phyloP scores from a whole-genome alignment of 2,113 vertebrate genomes.

The Chlamydotis undulata region DNA sequence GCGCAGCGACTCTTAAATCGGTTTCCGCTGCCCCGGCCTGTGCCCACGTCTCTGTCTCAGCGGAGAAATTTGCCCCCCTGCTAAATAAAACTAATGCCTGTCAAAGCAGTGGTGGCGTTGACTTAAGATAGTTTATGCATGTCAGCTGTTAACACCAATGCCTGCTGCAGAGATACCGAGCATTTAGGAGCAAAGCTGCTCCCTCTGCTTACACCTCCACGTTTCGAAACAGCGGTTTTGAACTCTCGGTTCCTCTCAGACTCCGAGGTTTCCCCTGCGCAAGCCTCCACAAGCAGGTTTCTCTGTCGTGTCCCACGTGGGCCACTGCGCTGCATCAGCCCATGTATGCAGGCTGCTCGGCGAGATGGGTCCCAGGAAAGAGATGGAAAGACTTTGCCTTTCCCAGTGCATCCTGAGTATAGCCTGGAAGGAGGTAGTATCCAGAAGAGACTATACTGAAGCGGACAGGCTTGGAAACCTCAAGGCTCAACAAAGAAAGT shows the following conservation, averaged over 20 bases:
- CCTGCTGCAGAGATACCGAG: background rate
- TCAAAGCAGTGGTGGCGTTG: background rate
- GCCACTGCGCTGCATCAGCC: rapidly evolving
- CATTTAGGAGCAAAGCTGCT: background rate
- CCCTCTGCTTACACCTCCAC: background rate
- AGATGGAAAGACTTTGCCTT: background rate
- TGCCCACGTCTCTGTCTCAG: rapidly evolving
- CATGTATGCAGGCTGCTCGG: rapidly evolving
- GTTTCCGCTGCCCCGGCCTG: background rate
- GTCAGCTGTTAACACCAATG: background rate
- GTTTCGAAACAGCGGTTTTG: background rate
- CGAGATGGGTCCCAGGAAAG: background rate
- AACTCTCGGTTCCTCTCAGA: background rate
- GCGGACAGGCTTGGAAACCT: background rate
- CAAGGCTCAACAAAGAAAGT: background rate
- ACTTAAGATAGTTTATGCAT: rapidly evolving
- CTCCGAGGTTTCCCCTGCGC: rapidly evolving
- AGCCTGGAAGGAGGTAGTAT: background rate
- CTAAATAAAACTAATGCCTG: background rate
- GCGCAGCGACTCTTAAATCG: rapidly evolving
- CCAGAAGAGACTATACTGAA: background rate
- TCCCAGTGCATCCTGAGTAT: rapidly evolving
- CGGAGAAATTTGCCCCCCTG: too few species aligned
- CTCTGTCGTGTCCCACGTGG: background rate
- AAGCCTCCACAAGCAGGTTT: background rate